Percentiles rank a stretch among this genome's conserved stretches.
Conservation (phyloP, 2,113 vertebrate species). For the Leuciscus idus region DNA sequence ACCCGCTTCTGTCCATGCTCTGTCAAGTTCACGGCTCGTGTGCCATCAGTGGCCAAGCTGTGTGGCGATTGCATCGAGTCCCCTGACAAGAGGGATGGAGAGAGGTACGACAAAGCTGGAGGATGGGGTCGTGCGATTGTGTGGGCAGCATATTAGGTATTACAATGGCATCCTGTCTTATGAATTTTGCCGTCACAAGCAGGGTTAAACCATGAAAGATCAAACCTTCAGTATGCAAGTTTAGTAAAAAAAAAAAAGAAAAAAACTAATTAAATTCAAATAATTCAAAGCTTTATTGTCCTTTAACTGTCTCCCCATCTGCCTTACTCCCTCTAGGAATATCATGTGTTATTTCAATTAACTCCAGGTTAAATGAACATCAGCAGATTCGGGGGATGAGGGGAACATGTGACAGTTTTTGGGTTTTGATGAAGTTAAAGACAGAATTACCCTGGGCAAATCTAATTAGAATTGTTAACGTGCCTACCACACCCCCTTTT, state of each 20-base stretch:
- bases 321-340: conserved; percentile 42
- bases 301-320: conserved; percentile 33
- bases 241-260: background rate
- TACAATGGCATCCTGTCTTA: background rate
- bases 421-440: conserved; percentile 56
- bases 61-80: conserved; percentile 40
- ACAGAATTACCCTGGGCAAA: conserved; percentile 55
- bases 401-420: conserved; percentile 51
- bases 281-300: conserved; percentile 28
- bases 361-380: conserved; percentile 57
- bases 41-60: conserved; percentile 68
- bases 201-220: conserved; percentile 9
- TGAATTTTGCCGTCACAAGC: background rate
- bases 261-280: background rate
- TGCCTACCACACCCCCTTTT: conserved; percentile 51
- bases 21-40: conserved; percentile 79
- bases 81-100: background rate
- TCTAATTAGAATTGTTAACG: conserved; percentile 60
- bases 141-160: background rate
- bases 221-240: conserved; percentile 5
- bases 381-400: conserved; percentile 45
- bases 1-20: conserved; percentile 72
- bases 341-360: conserved; percentile 55
- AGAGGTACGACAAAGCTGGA: background rate
- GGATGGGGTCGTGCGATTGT: conserved; percentile 5